phyloP scores from a whole-genome alignment of 2,797 vertebrate species.

The Dipus sagitta region DNA sequence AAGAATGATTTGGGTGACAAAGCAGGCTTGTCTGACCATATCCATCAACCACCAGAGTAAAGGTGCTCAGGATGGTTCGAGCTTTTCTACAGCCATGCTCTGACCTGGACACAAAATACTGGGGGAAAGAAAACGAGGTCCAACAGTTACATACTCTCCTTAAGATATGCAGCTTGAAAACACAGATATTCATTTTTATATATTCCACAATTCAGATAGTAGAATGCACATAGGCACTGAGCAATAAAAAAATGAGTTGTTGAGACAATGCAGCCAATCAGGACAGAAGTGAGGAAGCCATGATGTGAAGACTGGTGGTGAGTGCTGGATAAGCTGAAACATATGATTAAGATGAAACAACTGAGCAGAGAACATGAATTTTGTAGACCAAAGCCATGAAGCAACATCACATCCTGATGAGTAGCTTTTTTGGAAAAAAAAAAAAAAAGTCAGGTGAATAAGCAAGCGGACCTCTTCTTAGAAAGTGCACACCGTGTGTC shows the following conservation, averaged over 20 bases:
- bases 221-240: too few relatives aligned
- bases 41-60: not conserved
- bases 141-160: not conserved
- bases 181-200: not conserved
- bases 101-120: not conserved
- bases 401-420: not conserved
- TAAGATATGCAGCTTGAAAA: conserved; percentile 27
- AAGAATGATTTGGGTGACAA: not conserved
- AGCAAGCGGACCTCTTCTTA: not conserved
- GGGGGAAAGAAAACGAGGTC: not conserved
- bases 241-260: not conserved
- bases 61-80: not conserved
- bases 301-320: not conserved
- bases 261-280: not conserved
- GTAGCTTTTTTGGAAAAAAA: not conserved
- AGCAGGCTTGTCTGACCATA: not conserved
- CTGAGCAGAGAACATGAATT: not conserved
- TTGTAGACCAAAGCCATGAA: not conserved
- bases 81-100: not conserved
- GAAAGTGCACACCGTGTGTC: too few relatives aligned
- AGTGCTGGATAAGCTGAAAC: not conserved
- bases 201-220: not conserved
- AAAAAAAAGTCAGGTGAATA: not conserved
- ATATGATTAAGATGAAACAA: not conserved
- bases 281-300: not conserved